A percentile compares a stretch with the other conserved stretches of the same genome.
phyloP scores from a whole-genome alignment of 2,113 vertebrate genomes.

The Plecotus auritus region DNA sequence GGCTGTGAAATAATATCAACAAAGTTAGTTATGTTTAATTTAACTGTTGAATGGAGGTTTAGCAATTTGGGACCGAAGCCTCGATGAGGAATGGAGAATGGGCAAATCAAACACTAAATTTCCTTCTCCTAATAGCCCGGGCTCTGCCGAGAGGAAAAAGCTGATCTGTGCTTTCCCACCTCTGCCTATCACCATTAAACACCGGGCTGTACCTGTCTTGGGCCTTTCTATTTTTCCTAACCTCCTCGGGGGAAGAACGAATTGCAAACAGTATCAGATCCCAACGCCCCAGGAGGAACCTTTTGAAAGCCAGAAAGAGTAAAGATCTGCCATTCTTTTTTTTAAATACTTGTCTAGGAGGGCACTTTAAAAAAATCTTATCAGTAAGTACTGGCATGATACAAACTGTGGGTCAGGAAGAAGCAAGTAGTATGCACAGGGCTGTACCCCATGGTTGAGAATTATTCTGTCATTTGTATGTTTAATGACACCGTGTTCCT shows the following conservation, averaged over 20 bases:
- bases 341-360: background rate
- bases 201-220: background rate
- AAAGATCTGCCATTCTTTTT: background rate
- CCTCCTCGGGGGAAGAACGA: constrained; percentile 13
- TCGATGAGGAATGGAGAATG: constrained; percentile 64
- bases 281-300: constrained; percentile 2
- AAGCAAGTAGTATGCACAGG: background rate
- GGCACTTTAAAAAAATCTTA: background rate
- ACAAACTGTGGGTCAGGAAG: background rate
- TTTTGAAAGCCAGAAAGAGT: background rate
- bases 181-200: constrained; percentile 37
- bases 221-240: background rate
- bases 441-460: background rate
- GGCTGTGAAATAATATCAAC: constrained; percentile 77
- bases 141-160: constrained; percentile 34
- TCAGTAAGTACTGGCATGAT: background rate
- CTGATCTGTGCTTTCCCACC: constrained; percentile 30
- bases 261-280: background rate
- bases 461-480: background rate
- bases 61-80: constrained; percentile 69
- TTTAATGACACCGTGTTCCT: background rate
- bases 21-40: constrained; percentile 79
- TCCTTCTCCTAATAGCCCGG: constrained; percentile 56
- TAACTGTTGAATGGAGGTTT: constrained; percentile 75
- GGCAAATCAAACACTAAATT: constrained; percentile 61